phyloP scores from a whole-genome alignment of 2,113 vertebrate species.

The Coptodon bakossiorum region DNA sequence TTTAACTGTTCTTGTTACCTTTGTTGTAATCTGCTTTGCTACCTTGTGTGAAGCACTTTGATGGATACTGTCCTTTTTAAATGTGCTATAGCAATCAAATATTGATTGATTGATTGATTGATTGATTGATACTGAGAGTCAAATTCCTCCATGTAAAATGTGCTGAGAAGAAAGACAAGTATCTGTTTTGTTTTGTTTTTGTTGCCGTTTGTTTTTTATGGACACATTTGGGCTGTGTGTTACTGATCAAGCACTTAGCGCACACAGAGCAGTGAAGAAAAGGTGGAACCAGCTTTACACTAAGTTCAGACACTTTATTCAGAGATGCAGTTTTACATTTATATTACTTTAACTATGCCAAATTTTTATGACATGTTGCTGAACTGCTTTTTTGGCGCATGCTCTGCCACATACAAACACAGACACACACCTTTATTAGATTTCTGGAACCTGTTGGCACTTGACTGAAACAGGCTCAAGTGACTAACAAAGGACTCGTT shows the following conservation, averaged over 20 bases:
- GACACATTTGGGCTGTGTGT: not conserved
- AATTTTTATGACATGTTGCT: not conserved
- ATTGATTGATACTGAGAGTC: not conserved
- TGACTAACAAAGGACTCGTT: not conserved
- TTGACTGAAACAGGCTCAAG: not conserved
- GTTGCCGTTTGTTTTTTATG: not conserved
- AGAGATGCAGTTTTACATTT: not conserved
- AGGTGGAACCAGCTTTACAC: not conserved
- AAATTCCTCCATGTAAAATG: not conserved
- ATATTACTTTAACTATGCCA: not conserved
- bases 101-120: not conserved
- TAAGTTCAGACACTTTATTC: not conserved
- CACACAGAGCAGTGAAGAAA: not conserved
- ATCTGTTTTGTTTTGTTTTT: not conserved
- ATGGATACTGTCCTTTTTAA: not conserved
- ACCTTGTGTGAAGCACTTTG: not conserved
- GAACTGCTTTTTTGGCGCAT: not conserved
- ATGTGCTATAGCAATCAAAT: not conserved
- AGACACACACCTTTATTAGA: not conserved
- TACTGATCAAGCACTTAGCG: accelerated
- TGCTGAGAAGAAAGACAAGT: not conserved
- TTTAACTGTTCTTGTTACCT: not conserved
- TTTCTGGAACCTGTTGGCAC: not conserved
- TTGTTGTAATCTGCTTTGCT: not conserved
- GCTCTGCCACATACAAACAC: not conserved